phyloP scores from a whole-genome alignment of 2,797 vertebrate genomes.

The Danio jaintianensis region DNA sequence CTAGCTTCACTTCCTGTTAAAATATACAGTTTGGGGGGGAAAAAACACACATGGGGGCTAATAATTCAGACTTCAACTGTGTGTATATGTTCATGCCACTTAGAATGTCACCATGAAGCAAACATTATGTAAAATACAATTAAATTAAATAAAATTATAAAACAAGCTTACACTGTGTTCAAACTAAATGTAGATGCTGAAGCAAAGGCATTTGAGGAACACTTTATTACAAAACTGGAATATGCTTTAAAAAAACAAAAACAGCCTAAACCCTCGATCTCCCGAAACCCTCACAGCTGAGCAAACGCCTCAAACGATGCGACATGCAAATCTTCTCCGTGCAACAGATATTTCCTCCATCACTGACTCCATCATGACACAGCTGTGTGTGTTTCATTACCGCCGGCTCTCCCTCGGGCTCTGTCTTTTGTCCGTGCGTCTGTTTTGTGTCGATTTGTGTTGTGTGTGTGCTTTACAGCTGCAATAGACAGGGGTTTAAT shows the following conservation, averaged over 20 bases:
- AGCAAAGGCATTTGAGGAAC: no score
- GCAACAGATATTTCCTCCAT: slow-evolving; percentile 46
- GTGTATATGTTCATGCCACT: no score
- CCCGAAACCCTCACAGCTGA: neutral
- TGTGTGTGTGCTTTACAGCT: slow-evolving; percentile 67
- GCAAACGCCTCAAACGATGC: neutral
- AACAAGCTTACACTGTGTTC: no score
- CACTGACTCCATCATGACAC: slow-evolving; percentile 38
- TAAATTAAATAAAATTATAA: no score
- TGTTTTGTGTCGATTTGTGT: slow-evolving; percentile 35
- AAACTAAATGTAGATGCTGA: no score
- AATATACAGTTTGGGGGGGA: no score
- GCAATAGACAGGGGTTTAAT: slow-evolving; percentile 74
- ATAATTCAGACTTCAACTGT: no score
- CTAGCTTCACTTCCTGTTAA: no score
- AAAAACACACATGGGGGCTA: no score
- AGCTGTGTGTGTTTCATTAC: slow-evolving; percentile 40
- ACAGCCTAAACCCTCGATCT: neutral
- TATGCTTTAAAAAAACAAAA: neutral
- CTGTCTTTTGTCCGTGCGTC: slow-evolving; percentile 34
- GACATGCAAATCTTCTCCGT: slow-evolving; percentile 50
- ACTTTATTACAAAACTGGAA: no score
- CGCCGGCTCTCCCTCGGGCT: slow-evolving; percentile 16
- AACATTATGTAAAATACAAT: no score
- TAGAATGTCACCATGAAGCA: no score